Conservation (phyloP, 2,797 vertebrate species). For the Cossypha dichroa region DNA sequence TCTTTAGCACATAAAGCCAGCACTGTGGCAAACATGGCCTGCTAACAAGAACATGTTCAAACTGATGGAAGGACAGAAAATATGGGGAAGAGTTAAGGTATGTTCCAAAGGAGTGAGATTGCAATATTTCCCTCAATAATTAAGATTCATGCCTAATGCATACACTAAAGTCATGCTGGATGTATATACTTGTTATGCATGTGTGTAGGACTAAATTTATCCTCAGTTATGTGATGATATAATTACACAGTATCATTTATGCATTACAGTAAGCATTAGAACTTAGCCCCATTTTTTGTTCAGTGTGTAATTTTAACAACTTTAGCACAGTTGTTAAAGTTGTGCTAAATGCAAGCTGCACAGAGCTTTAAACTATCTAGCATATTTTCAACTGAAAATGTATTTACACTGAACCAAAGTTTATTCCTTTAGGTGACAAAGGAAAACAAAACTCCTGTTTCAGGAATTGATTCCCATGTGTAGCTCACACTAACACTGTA, state of each 20-base stretch:
- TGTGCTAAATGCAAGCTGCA: neutral
- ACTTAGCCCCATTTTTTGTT: conserved; percentile 2
- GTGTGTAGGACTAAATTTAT: neutral
- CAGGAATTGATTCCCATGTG: neutral
- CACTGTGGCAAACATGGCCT: neutral
- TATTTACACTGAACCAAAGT: neutral
- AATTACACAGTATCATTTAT: neutral
- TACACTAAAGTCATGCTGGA: neutral
- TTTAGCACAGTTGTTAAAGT: too few species aligned
- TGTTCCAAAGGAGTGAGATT: neutral
- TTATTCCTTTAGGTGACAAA: neutral
- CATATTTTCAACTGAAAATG: neutral
- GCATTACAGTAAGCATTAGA: neutral
- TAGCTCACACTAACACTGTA: neutral
- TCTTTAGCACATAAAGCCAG: neutral
- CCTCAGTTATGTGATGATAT: neutral
- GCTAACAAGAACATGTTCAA: neutral
- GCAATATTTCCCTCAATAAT: neutral
- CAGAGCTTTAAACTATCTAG: neutral
- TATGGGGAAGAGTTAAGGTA: neutral
- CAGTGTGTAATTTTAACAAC: conserved; percentile 10
- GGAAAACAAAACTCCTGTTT: neutral
- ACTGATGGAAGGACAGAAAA: neutral
- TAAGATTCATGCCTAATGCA: rapidly evolving
- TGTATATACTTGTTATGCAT: neutral